phyloP scores from a whole-genome alignment of 2,888 invertebrate species.

The Drosophila affinis region DNA sequence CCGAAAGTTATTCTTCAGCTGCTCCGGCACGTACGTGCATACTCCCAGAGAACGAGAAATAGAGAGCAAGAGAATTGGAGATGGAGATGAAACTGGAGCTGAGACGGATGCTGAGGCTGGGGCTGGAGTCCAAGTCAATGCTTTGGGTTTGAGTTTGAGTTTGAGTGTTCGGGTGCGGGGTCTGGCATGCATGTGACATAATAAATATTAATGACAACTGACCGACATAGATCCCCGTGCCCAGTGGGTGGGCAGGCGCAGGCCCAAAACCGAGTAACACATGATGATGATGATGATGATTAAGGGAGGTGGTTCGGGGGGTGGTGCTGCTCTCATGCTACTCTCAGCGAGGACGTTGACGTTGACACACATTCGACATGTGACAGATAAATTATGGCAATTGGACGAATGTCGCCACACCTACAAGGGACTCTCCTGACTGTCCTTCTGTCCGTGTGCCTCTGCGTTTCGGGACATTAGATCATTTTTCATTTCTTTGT shows the following conservation, averaged over 20 bases:
- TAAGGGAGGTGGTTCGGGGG: slow-evolving; percentile 8
- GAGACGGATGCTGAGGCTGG: background rate
- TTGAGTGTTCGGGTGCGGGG: background rate
- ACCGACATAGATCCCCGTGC: slow-evolving; percentile 61
- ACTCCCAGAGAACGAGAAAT: background rate
- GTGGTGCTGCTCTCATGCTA: slow-evolving; percentile 23
- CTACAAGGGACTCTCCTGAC: slow-evolving; percentile 16
- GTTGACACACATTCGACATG: slow-evolving; percentile 78
- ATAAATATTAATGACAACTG: slow-evolving; percentile 81
- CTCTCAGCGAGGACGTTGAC: slow-evolving; percentile 34
- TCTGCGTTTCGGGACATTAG: slow-evolving; percentile 51
- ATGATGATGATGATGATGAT: slow-evolving; percentile 14
- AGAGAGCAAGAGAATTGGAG: background rate
- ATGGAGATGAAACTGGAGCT: background rate
- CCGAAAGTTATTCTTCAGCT: slow-evolving; percentile 27
- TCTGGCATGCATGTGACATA: slow-evolving; percentile 73
- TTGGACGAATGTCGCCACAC: slow-evolving; percentile 66
- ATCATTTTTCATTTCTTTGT: slow-evolving; percentile 67
- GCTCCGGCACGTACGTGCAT: slow-evolving; percentile 51
- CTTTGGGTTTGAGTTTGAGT: slow-evolving; percentile 6
- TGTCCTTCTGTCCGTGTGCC: background rate
- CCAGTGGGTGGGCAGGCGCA: slow-evolving; percentile 51
- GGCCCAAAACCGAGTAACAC: background rate
- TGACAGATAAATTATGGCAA: slow-evolving; percentile 78
- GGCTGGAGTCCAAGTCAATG: slow-evolving; percentile 23